A percentile compares a stretch with the other conserved stretches of the same genome.
Conservation (phyloP, 2,113 vertebrate species). For the Phaethon lepturus region DNA sequence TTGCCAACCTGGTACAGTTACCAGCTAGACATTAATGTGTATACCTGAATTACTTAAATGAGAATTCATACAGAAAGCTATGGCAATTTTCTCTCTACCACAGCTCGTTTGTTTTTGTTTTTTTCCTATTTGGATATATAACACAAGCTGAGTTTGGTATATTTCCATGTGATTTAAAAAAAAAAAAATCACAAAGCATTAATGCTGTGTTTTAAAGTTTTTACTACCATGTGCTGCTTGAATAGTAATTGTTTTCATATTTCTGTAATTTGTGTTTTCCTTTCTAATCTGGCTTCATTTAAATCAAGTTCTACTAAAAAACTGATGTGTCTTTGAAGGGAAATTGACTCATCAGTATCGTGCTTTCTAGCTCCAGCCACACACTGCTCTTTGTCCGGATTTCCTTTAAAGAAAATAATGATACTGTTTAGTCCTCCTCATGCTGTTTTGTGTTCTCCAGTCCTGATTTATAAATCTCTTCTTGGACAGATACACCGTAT, state of each 20-base stretch:
- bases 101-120: not conserved
- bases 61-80: not conserved
- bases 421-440: not conserved
- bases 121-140: not conserved
- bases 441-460: not conserved
- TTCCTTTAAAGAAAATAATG: not conserved
- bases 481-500: not conserved
- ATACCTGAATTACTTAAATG: not conserved
- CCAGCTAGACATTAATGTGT: not conserved
- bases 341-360: not conserved
- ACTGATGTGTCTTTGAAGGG: not conserved
- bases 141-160: not conserved
- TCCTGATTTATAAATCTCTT: not conserved
- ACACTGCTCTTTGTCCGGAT: not conserved
- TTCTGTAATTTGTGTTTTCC: not conserved
- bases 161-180: not conserved
- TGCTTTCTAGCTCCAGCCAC: not conserved
- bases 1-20: not conserved
- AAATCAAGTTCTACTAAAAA: not conserved
- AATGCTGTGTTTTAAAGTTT: not conserved
- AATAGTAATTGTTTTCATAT: not conserved
- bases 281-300: not conserved
- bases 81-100: not conserved
- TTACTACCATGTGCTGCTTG: not conserved
- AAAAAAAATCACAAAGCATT: not conserved